phyloP scores from a whole-genome alignment of 2,888 invertebrate genomes.

The Zaprionus bogoriensis region DNA sequence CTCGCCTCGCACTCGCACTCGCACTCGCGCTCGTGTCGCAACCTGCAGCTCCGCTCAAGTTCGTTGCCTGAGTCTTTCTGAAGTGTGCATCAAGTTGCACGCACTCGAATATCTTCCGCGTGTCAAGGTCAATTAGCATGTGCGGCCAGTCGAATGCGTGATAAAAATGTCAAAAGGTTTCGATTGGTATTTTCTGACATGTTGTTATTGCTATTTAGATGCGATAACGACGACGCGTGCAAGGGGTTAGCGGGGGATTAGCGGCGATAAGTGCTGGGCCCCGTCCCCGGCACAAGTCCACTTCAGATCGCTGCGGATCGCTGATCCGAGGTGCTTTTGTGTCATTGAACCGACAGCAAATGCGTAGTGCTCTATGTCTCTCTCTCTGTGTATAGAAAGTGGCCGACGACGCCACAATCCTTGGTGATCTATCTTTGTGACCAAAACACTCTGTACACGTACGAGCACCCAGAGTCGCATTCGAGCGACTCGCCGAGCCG shows the following conservation, averaged over 20 bases:
- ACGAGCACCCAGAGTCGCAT: slow-evolving; percentile 20
- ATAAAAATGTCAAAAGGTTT: slow-evolving; percentile 77
- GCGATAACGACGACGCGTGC: too few relatives aligned
- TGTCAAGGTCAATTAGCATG: slow-evolving; percentile 76
- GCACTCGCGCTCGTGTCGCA: neutral
- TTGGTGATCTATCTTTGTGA: slow-evolving; percentile 75
- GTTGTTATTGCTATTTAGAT: slow-evolving; percentile 67
- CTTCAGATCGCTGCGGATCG: slow-evolving; percentile 38
- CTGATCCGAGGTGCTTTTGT: slow-evolving; percentile 38
- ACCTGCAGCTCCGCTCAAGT: slow-evolving; percentile 27
- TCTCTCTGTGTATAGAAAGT: slow-evolving; percentile 59
- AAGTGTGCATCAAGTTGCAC: slow-evolving; percentile 44
- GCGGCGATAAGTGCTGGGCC: slow-evolving; percentile 63
- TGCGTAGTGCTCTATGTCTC: slow-evolving; percentile 2
- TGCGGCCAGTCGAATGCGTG: slow-evolving; percentile 60
- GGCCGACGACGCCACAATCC: slow-evolving; percentile 56
- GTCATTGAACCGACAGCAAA: slow-evolving; percentile 47
- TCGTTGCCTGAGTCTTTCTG: slow-evolving; percentile 13
- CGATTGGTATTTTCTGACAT: slow-evolving; percentile 64
- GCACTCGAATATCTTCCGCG: slow-evolving; percentile 70
- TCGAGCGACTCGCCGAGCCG: neutral
- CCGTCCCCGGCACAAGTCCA: slow-evolving; percentile 46
- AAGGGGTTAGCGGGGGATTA: too few relatives aligned
- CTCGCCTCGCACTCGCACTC: too few relatives aligned
- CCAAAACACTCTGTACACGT: slow-evolving; percentile 56